Percentiles rank a stretch among this genome's conserved stretches.
These are phyloP conservation scores for Arenaria interpres DNA, from an alignment of 2,113 vertebrate species.

Conservation along the genomic window DNA sequence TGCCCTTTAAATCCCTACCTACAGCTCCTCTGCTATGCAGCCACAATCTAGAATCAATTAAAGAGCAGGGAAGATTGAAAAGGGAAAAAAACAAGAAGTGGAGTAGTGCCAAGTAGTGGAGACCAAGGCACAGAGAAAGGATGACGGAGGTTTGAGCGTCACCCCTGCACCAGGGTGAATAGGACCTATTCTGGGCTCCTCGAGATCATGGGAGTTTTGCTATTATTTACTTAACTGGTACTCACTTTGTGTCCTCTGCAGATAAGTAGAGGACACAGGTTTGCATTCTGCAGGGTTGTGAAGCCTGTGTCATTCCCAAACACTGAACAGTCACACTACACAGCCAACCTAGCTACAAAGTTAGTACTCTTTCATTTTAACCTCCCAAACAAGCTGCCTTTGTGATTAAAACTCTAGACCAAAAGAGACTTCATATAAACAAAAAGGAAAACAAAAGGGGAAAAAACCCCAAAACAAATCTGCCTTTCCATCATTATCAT, in stretches of 20 bases:
- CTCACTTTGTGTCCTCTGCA: background rate
- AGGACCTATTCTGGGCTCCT: background rate
- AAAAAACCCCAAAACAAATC: background rate
- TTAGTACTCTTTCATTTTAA: background rate
- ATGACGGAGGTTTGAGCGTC: background rate
- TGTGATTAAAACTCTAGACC: background rate
- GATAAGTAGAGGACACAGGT: background rate
- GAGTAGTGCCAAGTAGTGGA: background rate
- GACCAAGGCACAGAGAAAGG: background rate
- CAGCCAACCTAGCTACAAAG: background rate
- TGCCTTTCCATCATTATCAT: background rate
- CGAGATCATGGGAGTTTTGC: background rate
- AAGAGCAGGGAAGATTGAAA: background rate
- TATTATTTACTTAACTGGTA: background rate
- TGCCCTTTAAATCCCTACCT: conserved; percentile 36
- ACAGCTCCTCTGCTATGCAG: background rate
- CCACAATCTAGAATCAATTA: background rate
- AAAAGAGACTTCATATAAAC: background rate
- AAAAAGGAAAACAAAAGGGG: rapidly evolving
- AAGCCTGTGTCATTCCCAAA: background rate
- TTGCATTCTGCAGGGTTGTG: background rate
- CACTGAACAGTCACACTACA: background rate
- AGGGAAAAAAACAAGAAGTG: background rate
- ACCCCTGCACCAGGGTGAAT: background rate
- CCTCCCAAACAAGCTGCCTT: background rate